Percentiles rank a stretch among this genome's conserved stretches.
phyloP scores from a whole-genome alignment of 2,888 invertebrate genomes.

The Thyatira batis region DNA sequence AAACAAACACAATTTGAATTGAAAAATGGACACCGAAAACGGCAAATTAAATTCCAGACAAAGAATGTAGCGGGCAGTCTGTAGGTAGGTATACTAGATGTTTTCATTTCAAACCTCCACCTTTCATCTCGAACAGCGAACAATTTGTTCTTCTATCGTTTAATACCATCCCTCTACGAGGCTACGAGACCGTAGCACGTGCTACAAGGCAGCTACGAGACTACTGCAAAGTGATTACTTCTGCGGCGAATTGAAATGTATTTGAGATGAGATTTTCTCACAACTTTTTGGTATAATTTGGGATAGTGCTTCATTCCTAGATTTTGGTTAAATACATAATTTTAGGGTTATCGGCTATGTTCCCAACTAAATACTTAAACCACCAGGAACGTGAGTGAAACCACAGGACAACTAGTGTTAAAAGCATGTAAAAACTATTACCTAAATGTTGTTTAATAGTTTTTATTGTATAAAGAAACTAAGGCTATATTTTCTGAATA shows the following conservation, averaged over 20 bases:
- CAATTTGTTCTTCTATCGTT: conserved; percentile 11
- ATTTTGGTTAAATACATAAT: too few species aligned
- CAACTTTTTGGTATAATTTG: too few species aligned
- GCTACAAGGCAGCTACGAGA: conserved; percentile 33
- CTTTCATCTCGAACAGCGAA: conserved; percentile 8
- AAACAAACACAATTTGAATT: neutral
- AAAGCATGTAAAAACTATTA: too few species aligned
- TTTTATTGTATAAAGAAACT: too few species aligned
- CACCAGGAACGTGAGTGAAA: too few species aligned
- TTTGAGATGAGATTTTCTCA: neutral
- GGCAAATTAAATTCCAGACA: neutral
- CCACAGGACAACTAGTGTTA: too few species aligned
- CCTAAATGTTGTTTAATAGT: too few species aligned
- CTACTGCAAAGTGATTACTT: conserved; percentile 3
- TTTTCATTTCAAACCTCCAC: conserved; percentile 11
- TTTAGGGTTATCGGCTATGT: too few species aligned
- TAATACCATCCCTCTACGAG: conserved; percentile 20
- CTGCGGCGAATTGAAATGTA: too few species aligned
- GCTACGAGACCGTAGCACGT: conserved; percentile 35
- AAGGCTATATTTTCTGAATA: too few species aligned
- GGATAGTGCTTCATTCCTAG: too few species aligned
- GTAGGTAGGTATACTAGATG: neutral
- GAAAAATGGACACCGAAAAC: neutral
- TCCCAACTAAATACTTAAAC: too few species aligned
- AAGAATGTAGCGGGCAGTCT: neutral